Evolutionary conservation across 2,113 vertebrate genomes (phyloP), one percentile per base, ranked within the genome.

Genomic region (Elachura formosa): DNA sequence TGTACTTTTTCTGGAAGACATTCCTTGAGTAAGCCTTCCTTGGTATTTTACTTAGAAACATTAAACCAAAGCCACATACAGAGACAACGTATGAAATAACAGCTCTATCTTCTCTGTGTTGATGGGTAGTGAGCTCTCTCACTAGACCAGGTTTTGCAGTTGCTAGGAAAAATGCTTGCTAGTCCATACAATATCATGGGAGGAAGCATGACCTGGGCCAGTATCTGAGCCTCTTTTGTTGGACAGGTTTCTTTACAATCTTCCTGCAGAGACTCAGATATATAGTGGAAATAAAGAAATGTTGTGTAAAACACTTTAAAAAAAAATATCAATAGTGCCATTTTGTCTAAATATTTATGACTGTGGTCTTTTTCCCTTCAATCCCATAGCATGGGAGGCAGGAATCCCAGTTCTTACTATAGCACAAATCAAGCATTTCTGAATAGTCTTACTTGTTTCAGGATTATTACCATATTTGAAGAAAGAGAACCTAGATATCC

Each of bases 1-100:
- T 0, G 0, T 20, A 11, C 3, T 12, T 48, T 71, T 59, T 29
- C 45, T 23, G 6, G 21, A 66, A 75, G 25, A 8, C 1, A 0
- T 51, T 61, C 29, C 45, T 45, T 54, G 15, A 72, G 19, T 41
- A 29, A 40, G 5, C 4, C 11, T 40, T n/a, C 43, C 45, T 9
- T 40, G 34, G 10, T 40, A 36, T 34, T 80, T 76, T 61, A 45
- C 15, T 72, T 23, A 41, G 33, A 45, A 56, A 34, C 5, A 14
- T 51, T 51, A 81, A 41, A 12, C 12, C 2, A 3, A 66, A 76
- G 52, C 4, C 36, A 6, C 16, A 6, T 25, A 16, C 4, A 25
- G 28, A 51, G 28, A 46, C 40, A 40, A 55, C 29, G 16, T 33
- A 6, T 29, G 12, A 84, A 51, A 38, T 29, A 46, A 29, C 7